These are phyloP conservation scores for Micromys minutus DNA, from an alignment of 2,113 vertebrate species.

Conservation along the genomic window DNA sequence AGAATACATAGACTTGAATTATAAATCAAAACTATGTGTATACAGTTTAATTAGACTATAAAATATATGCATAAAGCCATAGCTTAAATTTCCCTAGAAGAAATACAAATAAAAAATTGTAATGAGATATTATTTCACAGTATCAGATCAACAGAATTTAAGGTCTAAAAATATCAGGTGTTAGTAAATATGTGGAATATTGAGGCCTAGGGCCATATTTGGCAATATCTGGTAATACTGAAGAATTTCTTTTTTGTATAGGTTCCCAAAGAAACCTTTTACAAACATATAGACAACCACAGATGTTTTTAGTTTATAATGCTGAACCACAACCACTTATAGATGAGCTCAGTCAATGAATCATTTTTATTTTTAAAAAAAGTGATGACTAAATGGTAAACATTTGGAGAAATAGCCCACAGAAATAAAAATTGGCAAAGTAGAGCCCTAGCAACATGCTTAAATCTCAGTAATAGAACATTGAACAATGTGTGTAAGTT, in stretches of 20 bases:
- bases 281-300: not conserved
- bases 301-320: not conserved
- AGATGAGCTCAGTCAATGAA: not conserved
- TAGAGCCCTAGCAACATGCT: not conserved
- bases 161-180: not conserved
- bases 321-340: not conserved
- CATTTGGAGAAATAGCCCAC: not conserved
- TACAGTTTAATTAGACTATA: conserved; percentile 1
- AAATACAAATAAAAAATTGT: conserved; percentile 36
- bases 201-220: not conserved
- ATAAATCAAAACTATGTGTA: not conserved
- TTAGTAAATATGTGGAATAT: not conserved
- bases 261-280: not conserved
- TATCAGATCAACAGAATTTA: conserved; percentile 6
- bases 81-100: not conserved
- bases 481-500: not conserved
- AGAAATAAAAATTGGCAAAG: not conserved
- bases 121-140: conserved; percentile 8
- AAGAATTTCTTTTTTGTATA: not conserved
- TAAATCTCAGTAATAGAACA: not conserved
- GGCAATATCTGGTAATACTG: conserved; percentile 25
- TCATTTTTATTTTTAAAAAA: not conserved
- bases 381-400: not conserved
- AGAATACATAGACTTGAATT: not conserved
- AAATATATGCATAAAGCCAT: conserved; percentile 27